Evolutionary conservation across 2,113 vertebrate species (phyloP).

Genomic region (Naja naja): DNA sequence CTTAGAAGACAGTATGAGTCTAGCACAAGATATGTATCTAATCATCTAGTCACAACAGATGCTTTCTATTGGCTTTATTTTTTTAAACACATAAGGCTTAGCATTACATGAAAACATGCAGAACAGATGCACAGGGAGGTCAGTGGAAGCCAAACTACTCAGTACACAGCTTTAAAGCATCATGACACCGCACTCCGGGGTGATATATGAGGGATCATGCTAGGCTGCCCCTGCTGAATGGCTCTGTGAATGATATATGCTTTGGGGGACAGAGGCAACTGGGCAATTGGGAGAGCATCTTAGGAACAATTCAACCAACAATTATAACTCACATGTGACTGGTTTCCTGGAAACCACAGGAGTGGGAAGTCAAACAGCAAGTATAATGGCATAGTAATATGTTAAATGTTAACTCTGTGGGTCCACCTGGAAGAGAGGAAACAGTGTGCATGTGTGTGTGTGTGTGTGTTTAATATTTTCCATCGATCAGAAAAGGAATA

Average conservation of each 20-base stretch:
- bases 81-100: constrained; percentile 32
- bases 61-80: constrained; percentile 35
- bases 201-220: constrained; percentile 20
- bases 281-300: background rate
- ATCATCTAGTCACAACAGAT: background rate
- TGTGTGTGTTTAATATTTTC: background rate
- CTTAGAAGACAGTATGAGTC: background rate
- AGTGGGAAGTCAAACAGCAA: background rate
- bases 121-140: constrained; percentile 40
- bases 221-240: background rate
- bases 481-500: background rate
- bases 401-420: background rate
- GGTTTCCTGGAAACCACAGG: background rate
- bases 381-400: background rate
- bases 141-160: constrained; percentile 24
- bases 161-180: constrained; percentile 14
- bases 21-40: background rate
- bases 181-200: constrained; percentile 20
- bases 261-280: constrained; percentile 5
- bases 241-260: background rate
- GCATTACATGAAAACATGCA: constrained; percentile 17
- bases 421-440: background rate
- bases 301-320: constrained; percentile 11
- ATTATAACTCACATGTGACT: background rate
- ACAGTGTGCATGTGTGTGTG: background rate